Conservation (phyloP, 2,888 invertebrate species). For the Ellobium chinense region DNA sequence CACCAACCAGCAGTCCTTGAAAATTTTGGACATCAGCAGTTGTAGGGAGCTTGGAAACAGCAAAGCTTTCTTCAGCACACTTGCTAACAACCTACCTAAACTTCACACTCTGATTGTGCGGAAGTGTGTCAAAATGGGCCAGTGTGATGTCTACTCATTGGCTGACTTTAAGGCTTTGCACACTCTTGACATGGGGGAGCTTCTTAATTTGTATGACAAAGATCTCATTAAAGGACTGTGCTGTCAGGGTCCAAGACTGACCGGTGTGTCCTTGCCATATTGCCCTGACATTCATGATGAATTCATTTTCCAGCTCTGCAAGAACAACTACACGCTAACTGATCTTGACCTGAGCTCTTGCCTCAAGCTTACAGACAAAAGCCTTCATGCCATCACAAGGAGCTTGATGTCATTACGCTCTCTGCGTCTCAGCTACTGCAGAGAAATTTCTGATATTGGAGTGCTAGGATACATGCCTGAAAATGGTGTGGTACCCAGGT, state of each 20-base stretch:
- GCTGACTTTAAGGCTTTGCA: slow-evolving; percentile 15
- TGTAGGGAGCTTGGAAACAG: slow-evolving; percentile 80
- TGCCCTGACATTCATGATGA: slow-evolving; percentile 84
- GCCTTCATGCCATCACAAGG: slow-evolving; percentile 84
- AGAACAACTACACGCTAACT: slow-evolving; percentile 82
- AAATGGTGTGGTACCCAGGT: slow-evolving; percentile 39
- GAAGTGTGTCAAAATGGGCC: slow-evolving; percentile 80
- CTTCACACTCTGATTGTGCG: slow-evolving; percentile 84
- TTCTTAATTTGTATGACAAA: slow-evolving; percentile 21
- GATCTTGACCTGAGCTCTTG: slow-evolving; percentile 85
- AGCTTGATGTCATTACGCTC: slow-evolving; percentile 83
- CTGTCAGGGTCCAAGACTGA: slow-evolving; percentile 79
- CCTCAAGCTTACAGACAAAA: slow-evolving; percentile 81
- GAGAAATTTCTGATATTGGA: slow-evolving; percentile 85
- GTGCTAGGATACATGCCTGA: slow-evolving; percentile 80
- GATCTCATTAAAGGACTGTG: slow-evolving; percentile 44
- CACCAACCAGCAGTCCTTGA: slow-evolving; percentile 82
- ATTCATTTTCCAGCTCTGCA: slow-evolving; percentile 82
- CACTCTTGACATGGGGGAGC: slow-evolving; percentile 37
- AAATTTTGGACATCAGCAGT: slow-evolving; percentile 83
- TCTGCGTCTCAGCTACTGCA: slow-evolving; percentile 85
- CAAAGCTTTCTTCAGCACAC: slow-evolving; percentile 67
- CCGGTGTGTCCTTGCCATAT: slow-evolving; percentile 81
- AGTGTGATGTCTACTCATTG: slow-evolving; percentile 34
- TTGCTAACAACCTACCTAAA: slow-evolving; percentile 83